Percentiles rank a stretch among this genome's conserved stretches.
Evolutionary conservation across 2,797 vertebrate species (phyloP).

Genomic region (Myripristis murdjan): DNA sequence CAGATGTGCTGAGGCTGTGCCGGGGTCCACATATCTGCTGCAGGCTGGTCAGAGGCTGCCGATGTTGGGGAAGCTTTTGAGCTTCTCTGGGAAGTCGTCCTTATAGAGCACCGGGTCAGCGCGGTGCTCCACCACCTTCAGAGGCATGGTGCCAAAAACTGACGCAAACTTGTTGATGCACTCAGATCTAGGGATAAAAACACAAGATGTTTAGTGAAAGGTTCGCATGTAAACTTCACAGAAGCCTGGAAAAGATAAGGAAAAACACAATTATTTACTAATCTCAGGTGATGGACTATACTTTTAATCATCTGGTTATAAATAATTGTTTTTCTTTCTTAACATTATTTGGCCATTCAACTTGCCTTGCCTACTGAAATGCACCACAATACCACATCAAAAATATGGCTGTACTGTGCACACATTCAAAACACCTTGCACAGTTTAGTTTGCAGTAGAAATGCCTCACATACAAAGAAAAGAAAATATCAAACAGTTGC

Average conservation of each 20-base stretch:
- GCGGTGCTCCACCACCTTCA: slow-evolving; percentile 98
- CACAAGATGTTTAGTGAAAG: neutral
- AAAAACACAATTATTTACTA: neutral
- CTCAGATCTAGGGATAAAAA: slow-evolving; percentile 88
- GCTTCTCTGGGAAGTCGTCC: slow-evolving; percentile 98
- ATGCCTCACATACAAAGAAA: no score
- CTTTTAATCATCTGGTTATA: no score
- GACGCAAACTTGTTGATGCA: slow-evolving; percentile 99
- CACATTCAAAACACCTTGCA: neutral
- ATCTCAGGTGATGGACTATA: no score
- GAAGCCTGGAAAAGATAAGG: no score
- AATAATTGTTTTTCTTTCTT: no score
- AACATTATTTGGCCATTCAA: no score
- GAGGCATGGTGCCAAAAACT: slow-evolving; percentile 97
- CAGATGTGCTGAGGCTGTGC: slow-evolving; percentile 34
- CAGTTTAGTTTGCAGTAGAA: no score
- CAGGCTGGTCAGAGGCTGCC: slow-evolving; percentile 91
- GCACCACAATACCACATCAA: neutral
- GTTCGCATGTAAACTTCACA: neutral
- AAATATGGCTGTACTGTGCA: neutral
- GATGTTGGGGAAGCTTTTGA: slow-evolving; percentile 99
- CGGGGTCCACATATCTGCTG: slow-evolving; percentile 11
- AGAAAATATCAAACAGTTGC: no score
- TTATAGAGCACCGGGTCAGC: slow-evolving; percentile 98
- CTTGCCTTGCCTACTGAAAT: neutral